A percentile compares a stretch with the other conserved stretches of the same genome.
Evolutionary conservation across 2,113 vertebrate genomes (phyloP).

Genomic region (Hippoglossus stenolepis): DNA sequence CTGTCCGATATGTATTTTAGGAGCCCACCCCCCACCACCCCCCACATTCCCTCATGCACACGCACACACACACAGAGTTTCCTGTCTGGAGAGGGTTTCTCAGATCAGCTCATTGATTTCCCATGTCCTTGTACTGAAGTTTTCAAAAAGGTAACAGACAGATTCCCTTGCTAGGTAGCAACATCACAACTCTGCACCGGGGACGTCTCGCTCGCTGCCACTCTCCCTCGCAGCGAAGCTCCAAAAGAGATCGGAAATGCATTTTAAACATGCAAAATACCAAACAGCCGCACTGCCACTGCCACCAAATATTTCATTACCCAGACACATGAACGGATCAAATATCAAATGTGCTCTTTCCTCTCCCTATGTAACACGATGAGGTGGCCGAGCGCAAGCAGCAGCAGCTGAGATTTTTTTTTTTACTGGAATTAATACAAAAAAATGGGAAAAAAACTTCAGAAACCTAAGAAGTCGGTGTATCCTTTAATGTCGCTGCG

Average conservation of each 20-base stretch:
- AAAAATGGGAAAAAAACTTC: conserved; percentile 48
- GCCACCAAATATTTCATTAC: conserved; percentile 72
- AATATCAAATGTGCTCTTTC: conserved; percentile 67
- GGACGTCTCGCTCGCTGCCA: conserved; percentile 41
- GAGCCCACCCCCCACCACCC: background rate
- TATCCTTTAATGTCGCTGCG: conserved; percentile 72
- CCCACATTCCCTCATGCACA: conserved; percentile 14
- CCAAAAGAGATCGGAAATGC: conserved; percentile 58
- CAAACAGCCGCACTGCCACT: conserved; percentile 61
- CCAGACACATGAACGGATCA: conserved; percentile 65
- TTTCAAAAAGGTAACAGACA: conserved; percentile 76
- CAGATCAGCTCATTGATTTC: conserved; percentile 76
- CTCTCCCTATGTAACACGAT: conserved; percentile 71
- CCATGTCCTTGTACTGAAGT: conserved; percentile 76
- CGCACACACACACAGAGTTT: conserved; percentile 2
- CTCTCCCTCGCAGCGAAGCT: conserved; percentile 52
- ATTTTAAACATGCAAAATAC: conserved; percentile 71
- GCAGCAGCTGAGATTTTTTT: conserved; percentile 57
- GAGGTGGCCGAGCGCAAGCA: conserved; percentile 58
- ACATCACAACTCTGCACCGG: conserved; percentile 58
- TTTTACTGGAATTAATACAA: conserved; percentile 66
- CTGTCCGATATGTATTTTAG: conserved; percentile 55
- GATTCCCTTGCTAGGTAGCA: conserved; percentile 50
- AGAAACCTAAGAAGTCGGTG: conserved; percentile 68
- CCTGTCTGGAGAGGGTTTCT: conserved; percentile 50